Percentiles rank a stretch among this genome's conserved stretches.
Conservation (phyloP, 2,797 vertebrate genomes). For the Numenius phaeopus region DNA sequence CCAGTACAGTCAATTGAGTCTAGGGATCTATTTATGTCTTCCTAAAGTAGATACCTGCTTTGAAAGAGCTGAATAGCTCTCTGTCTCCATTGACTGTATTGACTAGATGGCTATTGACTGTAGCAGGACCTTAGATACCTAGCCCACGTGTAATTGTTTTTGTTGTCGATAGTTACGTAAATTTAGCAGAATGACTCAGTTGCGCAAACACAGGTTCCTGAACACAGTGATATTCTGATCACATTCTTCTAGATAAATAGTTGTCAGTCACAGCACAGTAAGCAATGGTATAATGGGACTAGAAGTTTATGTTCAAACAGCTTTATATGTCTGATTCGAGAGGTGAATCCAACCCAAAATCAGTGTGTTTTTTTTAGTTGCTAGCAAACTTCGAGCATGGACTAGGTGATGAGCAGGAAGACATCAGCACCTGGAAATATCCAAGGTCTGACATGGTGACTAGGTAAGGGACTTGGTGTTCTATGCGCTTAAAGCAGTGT, state of each 20-base stretch:
- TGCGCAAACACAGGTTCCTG: background rate
- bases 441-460: background rate
- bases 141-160: background rate
- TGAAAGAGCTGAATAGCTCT: background rate
- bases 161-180: background rate
- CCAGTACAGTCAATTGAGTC: background rate
- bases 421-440: background rate
- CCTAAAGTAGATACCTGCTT: background rate
- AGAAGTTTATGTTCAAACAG: background rate
- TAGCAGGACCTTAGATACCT: background rate
- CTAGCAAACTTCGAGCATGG: background rate
- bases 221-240: background rate
- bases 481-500: background rate
- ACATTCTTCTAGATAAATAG: background rate
- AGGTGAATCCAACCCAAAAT: background rate
- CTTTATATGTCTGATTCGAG: background rate
- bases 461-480: too few relatives aligned
- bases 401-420: background rate
- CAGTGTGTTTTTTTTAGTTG: background rate
- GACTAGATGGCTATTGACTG: background rate
- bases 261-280: background rate
- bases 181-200: background rate
- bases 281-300: rapidly evolving
- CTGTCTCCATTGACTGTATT: background rate
- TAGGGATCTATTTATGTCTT: background rate